Conservation (phyloP, 2,888 invertebrate genomes). For the Steromphala cineraria region DNA sequence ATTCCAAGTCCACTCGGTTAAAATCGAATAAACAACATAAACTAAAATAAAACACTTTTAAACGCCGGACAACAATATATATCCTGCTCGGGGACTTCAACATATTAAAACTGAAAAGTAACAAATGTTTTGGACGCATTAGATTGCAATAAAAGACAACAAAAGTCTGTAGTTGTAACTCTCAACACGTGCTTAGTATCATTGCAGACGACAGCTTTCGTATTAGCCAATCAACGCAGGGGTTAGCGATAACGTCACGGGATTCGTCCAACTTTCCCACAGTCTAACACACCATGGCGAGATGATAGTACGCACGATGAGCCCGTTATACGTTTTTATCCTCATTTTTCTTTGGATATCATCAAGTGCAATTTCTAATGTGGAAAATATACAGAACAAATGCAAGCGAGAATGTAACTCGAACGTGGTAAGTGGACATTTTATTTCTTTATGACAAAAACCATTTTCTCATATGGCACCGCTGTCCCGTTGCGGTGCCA, state of each 20-base stretch:
- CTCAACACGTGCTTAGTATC: not conserved
- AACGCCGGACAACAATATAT: too few species aligned
- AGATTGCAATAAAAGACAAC: too few species aligned
- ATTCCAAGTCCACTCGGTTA: too few species aligned
- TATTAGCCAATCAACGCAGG: constrained; percentile 27
- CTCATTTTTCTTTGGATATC: constrained; percentile 28
- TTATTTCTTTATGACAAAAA: not conserved
- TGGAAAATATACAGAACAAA: constrained; percentile 29
- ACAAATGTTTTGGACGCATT: too few species aligned
- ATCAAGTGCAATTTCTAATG: constrained; percentile 24
- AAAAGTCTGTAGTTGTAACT: not conserved
- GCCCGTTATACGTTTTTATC: constrained; percentile 20
- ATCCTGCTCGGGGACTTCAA: too few species aligned
- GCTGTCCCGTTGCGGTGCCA: not conserved
- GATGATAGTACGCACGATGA: constrained; percentile 31
- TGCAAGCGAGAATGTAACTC: constrained; percentile 33
- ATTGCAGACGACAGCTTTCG: constrained; percentile 29
- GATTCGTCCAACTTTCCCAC: constrained; percentile 28
- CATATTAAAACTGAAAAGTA: too few species aligned
- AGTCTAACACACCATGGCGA: constrained; percentile 34
- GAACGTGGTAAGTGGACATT: constrained; percentile 29
- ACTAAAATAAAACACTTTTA: too few species aligned
- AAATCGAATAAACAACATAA: too few species aligned
- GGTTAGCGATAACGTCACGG: constrained; percentile 5
- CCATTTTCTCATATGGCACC: not conserved